A percentile compares a stretch with the other conserved stretches of the same genome.
phyloP scores from a whole-genome alignment of 1,140 invertebrate genomes.

The Copidosoma floridanum region DNA sequence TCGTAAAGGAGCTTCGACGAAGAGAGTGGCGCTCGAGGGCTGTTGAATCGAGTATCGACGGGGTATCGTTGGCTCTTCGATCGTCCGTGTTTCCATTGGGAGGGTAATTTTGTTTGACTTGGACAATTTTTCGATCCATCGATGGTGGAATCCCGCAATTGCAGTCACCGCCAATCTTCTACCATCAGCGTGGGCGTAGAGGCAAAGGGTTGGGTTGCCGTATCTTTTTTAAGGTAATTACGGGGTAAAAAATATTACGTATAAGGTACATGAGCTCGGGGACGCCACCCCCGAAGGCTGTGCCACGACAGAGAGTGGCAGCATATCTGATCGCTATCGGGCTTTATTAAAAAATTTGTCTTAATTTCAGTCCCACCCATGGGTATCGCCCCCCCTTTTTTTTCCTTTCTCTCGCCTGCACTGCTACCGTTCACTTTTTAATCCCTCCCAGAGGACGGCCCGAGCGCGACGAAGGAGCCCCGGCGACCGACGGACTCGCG shows the following conservation, averaged over 20 bases:
- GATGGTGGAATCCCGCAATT: not conserved
- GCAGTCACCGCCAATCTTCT: conserved; percentile 6
- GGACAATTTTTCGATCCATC: too few species aligned
- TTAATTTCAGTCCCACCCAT: conserved; percentile 32
- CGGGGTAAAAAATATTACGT: too few species aligned
- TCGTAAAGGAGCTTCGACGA: too few species aligned
- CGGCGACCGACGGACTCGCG: conserved; percentile 1
- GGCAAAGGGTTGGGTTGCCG: too few species aligned
- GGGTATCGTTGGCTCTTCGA: too few species aligned
- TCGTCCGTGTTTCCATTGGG: too few species aligned
- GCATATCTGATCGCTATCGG: conserved; percentile 30
- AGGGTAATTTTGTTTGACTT: too few species aligned
- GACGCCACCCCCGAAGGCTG: not conserved
- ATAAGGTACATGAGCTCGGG: not conserved
- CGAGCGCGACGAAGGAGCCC: conserved; percentile 1
- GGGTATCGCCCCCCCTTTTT: not conserved
- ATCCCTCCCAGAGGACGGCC: conserved; percentile 34
- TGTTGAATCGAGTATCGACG: too few species aligned
- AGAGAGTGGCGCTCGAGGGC: too few species aligned
- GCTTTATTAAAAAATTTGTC: conserved; percentile 47
- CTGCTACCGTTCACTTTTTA: conserved; percentile 32
- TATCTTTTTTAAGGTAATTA: conserved; percentile 15
- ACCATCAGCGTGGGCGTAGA: too few species aligned
- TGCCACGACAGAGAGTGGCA: too few species aligned
- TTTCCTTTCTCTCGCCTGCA: not conserved